Conservation (phyloP, 2,797 vertebrate species). For the Acanthurus tractus region DNA sequence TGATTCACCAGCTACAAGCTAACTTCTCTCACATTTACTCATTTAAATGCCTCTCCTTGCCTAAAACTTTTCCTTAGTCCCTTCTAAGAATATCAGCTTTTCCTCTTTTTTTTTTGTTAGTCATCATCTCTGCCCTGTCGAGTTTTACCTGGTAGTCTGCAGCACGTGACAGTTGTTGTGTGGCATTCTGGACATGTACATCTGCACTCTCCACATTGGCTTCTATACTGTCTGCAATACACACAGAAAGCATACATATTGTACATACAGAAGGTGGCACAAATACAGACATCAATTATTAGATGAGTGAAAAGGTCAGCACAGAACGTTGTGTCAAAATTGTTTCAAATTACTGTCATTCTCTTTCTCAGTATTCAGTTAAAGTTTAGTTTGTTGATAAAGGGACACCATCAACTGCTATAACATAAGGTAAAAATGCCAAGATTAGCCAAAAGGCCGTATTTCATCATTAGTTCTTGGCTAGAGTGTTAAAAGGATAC, state of each 20-base stretch:
- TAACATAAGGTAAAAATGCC: too few species aligned
- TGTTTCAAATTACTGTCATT: too few species aligned
- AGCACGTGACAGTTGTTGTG: slow-evolving; percentile 92
- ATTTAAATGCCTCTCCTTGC: not conserved
- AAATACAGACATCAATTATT: too few species aligned
- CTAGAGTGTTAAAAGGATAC: too few species aligned
- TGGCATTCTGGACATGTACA: slow-evolving; percentile 90
- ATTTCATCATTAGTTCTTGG: too few species aligned
- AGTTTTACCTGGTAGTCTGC: slow-evolving; percentile 92
- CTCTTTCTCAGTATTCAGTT: too few species aligned
- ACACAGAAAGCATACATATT: slow-evolving; percentile 8
- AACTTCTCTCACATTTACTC: slow-evolving; percentile 1
- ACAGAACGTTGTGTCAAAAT: too few species aligned
- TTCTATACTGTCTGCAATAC: slow-evolving; percentile 91
- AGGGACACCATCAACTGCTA: too few species aligned
- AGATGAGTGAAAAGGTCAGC: too few species aligned
- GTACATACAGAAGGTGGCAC: not conserved
- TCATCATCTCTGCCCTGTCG: not conserved
- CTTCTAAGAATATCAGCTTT: not conserved
- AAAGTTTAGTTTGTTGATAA: too few species aligned
- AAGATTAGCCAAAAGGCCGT: too few species aligned
- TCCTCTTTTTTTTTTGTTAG: not conserved
- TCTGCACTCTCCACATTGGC: slow-evolving; percentile 94
- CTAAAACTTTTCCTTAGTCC: not conserved
- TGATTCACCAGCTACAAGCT: not conserved